Percentiles rank a stretch among this genome's conserved stretches.
These are phyloP conservation scores for Ochotona princeps DNA, from an alignment of 2,113 vertebrate genomes.

Conservation along the genomic window DNA sequence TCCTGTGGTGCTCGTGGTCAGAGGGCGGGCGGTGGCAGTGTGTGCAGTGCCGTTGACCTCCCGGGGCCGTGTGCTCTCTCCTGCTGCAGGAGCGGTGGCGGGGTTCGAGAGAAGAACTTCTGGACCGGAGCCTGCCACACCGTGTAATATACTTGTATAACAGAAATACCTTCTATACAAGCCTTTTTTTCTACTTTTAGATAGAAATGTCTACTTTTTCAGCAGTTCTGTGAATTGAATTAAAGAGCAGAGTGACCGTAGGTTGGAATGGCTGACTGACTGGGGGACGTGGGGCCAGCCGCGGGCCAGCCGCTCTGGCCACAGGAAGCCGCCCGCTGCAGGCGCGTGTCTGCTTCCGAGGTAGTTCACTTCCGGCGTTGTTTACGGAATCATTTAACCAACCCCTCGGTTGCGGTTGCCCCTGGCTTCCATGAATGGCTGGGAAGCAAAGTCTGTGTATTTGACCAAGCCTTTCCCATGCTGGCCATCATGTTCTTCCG, in stretches of 20 bases:
- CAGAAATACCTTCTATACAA: slow-evolving; percentile 88
- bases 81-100: slow-evolving; percentile 67
- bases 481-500: slow-evolving; percentile 74
- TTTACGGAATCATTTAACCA: too few relatives aligned
- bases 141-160: slow-evolving; percentile 89
- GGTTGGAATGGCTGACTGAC: slow-evolving; percentile 78
- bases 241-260: slow-evolving; percentile 78
- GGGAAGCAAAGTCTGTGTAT: slow-evolving; percentile 83
- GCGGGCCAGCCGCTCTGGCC: slow-evolving; percentile 19
- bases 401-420: too few relatives aligned
- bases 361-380: slow-evolving; percentile 67
- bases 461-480: slow-evolving; percentile 83
- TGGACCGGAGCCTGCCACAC: slow-evolving; percentile 67
- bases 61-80: slow-evolving; percentile 61
- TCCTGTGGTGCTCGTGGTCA: too few relatives aligned
- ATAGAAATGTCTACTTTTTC: slow-evolving; percentile 89
- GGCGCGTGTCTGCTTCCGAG: slow-evolving; percentile 68
- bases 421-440: too few relatives aligned
- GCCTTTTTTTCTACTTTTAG: slow-evolving; percentile 87
- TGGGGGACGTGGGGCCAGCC: slow-evolving; percentile 65
- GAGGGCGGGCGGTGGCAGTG: too few relatives aligned
- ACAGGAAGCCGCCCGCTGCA: slow-evolving; percentile 62
- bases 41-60: slow-evolving; percentile 63
- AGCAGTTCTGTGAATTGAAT: slow-evolving; percentile 87
- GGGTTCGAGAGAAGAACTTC: slow-evolving; percentile 81